Evolutionary conservation across 2,113 vertebrate species (phyloP).

Genomic region (Muntiacus muntjak): DNA sequence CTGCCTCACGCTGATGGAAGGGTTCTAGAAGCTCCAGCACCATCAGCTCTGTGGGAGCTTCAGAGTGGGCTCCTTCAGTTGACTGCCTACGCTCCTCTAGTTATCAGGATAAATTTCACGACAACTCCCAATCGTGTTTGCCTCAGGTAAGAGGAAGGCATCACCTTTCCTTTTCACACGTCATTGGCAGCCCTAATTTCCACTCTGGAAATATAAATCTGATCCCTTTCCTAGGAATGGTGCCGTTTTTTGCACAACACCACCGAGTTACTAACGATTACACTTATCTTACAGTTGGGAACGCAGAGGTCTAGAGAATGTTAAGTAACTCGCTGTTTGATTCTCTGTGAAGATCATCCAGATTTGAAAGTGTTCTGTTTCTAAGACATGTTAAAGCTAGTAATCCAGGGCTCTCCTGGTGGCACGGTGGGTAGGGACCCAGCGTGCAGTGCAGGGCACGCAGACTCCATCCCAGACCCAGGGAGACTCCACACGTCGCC

Average conservation of each 20-base stretch:
- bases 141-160: background rate
- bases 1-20: background rate
- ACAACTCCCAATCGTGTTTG: background rate
- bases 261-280: background rate
- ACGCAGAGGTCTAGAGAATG: background rate
- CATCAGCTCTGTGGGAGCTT: background rate
- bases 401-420: background rate
- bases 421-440: rapidly evolving
- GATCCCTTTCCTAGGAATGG: background rate
- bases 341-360: background rate
- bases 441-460: background rate
- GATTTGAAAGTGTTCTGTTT: background rate
- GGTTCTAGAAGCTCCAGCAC: background rate
- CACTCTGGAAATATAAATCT: background rate
- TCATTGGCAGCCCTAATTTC: too few relatives aligned
- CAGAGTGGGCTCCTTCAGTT: background rate
- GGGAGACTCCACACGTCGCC: background rate
- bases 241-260: background rate
- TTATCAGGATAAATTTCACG: background rate
- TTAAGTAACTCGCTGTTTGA: background rate
- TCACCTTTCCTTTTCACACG: background rate
- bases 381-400: background rate
- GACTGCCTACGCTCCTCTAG: background rate
- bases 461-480: background rate
- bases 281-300: background rate